Evolutionary conservation across 2,113 vertebrate species (phyloP).

Genomic region (Ciconia stormi): DNA sequence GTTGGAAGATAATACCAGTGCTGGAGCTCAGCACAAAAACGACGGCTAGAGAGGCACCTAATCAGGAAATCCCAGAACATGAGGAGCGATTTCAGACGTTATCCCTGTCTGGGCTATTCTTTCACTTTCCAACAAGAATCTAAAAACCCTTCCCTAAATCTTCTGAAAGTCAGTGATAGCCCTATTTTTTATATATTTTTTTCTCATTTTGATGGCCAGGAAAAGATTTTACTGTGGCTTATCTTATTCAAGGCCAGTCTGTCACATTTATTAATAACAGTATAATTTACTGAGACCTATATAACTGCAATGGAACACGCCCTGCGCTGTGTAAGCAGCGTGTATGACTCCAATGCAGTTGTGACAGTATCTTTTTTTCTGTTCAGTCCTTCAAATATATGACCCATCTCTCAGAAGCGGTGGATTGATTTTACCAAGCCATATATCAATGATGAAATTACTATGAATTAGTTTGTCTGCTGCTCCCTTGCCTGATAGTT

Average conservation of each 20-base stretch:
- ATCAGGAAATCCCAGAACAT: not conserved
- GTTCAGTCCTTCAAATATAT: not conserved
- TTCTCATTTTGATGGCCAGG: not conserved
- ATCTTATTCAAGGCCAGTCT: not conserved
- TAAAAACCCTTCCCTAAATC: not conserved
- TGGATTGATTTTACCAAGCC: not conserved
- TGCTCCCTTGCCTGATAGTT: fast-evolving
- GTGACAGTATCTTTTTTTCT: not conserved
- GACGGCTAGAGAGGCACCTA: not conserved
- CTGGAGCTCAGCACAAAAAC: not conserved
- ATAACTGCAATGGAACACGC: not conserved
- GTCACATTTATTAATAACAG: not conserved
- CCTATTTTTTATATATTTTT: not conserved
- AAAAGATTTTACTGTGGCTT: not conserved
- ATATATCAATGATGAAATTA: not conserved
- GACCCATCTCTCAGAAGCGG: not conserved
- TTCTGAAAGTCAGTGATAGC: not conserved
- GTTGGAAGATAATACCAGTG: not conserved
- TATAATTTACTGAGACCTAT: not conserved
- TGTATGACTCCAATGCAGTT: not conserved
- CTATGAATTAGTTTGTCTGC: not conserved
- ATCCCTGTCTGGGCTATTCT: not conserved
- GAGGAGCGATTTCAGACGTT: not conserved
- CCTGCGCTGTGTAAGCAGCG: not conserved
- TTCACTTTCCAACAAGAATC: not conserved